These are phyloP conservation scores for Camelus dromedarius DNA, from an alignment of 2,113 vertebrate species.

Conservation along the genomic window DNA sequence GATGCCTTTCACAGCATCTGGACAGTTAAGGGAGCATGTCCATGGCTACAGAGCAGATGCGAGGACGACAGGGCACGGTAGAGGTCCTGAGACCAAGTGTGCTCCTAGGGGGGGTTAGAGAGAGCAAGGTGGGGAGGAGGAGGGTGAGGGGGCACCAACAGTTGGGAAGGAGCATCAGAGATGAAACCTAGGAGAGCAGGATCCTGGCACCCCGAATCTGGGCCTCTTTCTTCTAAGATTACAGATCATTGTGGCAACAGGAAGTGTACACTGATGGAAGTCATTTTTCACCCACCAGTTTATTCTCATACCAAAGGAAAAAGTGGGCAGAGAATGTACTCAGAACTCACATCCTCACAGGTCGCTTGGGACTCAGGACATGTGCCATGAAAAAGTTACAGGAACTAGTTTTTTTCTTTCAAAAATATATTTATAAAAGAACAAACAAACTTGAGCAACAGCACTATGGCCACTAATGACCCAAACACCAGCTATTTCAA, in stretches of 20 bases:
- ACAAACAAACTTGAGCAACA: slow-evolving; percentile 4
- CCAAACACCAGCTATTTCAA: slow-evolving; percentile 50
- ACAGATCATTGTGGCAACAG: neutral
- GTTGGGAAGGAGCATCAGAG: neutral
- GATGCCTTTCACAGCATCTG: neutral
- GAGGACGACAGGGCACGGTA: neutral
- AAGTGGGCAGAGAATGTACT: neutral
- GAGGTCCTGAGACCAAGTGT: neutral
- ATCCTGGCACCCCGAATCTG: neutral
- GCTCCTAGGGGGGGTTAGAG: neutral
- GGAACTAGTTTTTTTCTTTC: slow-evolving; percentile 42
- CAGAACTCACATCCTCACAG: neutral
- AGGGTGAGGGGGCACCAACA: too few species aligned
- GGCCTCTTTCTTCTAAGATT: slow-evolving; percentile 11
- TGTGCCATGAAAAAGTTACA: slow-evolving; percentile 42
- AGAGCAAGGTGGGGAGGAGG: neutral
- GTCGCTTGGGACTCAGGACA: slow-evolving; percentile 45
- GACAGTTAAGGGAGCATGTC: neutral
- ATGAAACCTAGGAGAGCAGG: neutral
- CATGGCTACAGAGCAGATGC: neutral
- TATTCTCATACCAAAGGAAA: slow-evolving; percentile 45
- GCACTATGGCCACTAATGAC: neutral
- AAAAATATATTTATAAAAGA: slow-evolving; percentile 51
- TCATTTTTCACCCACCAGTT: slow-evolving; percentile 34
- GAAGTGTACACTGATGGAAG: neutral